Base-by-base conservation (phyloP, 2,113 vertebrate genomes). In the Recurvirostra avosetta region DNA sequence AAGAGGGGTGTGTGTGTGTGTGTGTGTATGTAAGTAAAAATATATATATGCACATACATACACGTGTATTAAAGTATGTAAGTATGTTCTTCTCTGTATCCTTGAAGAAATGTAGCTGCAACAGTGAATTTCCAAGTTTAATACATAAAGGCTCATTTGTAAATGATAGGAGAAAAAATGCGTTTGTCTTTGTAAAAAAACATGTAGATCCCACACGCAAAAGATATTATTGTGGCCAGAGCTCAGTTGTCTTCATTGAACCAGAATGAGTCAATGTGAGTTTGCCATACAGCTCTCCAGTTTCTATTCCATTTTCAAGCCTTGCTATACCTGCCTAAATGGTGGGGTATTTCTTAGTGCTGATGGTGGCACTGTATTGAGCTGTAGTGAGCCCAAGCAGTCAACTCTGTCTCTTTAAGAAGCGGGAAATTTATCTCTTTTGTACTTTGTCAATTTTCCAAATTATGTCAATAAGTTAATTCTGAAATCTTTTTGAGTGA, bases 131-230 rank as follows among this genome's bases (percentile, higher is more conserved):
- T 77, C 3, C 3, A 66, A 41, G 11, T 77, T 66, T 20, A 41
- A 49, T 62, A 29, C 9, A 2, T 53, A 70, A 61, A 84, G 50
- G 8, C 27, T 76, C 5, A 23, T 88, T 88, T 88, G 36, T 5
- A 23, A 87, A 47, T 0, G 0, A 12, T n/a, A 47, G 38, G 32
- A 65, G 22, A 59, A 83, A 68, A 36, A 8, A 21, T 0, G 3
- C 12, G 0, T 49, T 53, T 67, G 41, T 47, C 21, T 90, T 68
- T 82, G 11, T 80, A 38, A 90, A 52, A 68, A 68, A 5, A 7
- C 9, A 27, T 2, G 5, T 55, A 55, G 56, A 47, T 86, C 11
- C 13, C 22, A 26, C 1, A 1, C 43, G 36, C 38, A 83, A 59
- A 55, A 86, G 4, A 5, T 25, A 3, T 47, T 47, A 47, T 50